Evolutionary conservation across 2,113 vertebrate species (phyloP).

Genomic region (Oryzias woworae): DNA sequence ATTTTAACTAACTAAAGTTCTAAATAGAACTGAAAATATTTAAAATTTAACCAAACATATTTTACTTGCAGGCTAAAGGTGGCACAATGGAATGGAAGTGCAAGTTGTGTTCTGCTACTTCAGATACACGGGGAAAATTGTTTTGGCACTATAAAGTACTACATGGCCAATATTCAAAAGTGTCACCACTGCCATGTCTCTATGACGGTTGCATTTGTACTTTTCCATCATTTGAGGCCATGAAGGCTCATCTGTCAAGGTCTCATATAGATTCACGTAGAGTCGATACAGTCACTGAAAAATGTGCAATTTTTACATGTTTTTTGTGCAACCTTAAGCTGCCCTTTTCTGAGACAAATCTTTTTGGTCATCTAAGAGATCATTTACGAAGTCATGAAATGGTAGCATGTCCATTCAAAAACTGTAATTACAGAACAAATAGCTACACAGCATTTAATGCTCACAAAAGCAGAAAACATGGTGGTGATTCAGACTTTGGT

Average conservation of each 20-base stretch:
- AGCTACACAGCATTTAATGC: constrained; percentile 8
- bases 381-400: constrained; percentile 14
- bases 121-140: not conserved
- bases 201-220: constrained; percentile 18
- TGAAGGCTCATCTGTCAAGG: constrained; percentile 16
- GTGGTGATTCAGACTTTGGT: constrained; percentile 10
- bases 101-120: constrained; percentile 15
- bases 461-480: constrained; percentile 15
- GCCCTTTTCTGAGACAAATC: constrained; percentile 1
- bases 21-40: not conserved
- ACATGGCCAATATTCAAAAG: constrained; percentile 8
- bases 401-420: constrained; percentile 12
- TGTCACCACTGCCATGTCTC: constrained; percentile 6
- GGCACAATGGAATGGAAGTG: constrained; percentile 11
- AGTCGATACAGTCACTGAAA: not conserved
- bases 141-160: constrained; percentile 7
- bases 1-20: not conserved
- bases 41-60: constrained; percentile 4
- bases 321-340: not conserved
- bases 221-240: constrained; percentile 8
- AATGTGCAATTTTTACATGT: not conserved
- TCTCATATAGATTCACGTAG: not conserved
- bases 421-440: constrained; percentile 13
- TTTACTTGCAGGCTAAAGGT: constrained; percentile 2
- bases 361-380: constrained; percentile 7